These are phyloP conservation scores for Cathartes aura DNA, from an alignment of 2,113 vertebrate genomes.

Conservation along the genomic window DNA sequence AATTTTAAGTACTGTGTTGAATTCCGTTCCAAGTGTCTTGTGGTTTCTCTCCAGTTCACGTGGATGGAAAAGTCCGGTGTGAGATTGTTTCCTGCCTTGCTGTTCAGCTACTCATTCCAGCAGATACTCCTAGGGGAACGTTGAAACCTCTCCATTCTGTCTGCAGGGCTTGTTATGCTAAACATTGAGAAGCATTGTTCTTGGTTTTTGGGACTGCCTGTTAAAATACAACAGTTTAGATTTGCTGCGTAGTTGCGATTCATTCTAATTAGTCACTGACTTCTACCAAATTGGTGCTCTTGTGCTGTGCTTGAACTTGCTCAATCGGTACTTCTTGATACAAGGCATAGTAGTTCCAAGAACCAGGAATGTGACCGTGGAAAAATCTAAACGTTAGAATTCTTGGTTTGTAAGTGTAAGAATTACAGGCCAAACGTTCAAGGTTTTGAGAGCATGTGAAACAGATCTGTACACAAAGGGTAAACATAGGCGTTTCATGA, in stretches of 20 bases:
- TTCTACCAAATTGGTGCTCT: constrained; percentile 64
- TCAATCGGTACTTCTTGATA: constrained; percentile 46
- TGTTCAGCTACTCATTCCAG: constrained; percentile 72
- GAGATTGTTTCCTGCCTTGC: constrained; percentile 73
- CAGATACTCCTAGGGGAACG: constrained; percentile 65
- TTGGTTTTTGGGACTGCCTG: constrained; percentile 75
- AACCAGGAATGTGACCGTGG: constrained; percentile 71
- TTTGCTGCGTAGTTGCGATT: constrained; percentile 47
- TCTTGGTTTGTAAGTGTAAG: constrained; percentile 55
- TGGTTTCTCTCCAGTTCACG: constrained; percentile 72
- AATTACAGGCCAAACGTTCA: constrained; percentile 55
- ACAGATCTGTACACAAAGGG: constrained; percentile 62
- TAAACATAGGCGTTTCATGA: constrained; percentile 45
- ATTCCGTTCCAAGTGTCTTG: constrained; percentile 56
- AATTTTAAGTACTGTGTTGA: background rate
- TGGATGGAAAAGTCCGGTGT: constrained; percentile 62
- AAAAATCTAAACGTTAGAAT: constrained; percentile 43
- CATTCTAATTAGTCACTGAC: constrained; percentile 45
- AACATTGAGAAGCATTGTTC: constrained; percentile 56
- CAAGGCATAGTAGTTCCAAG: constrained; percentile 73
- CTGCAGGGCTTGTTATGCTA: constrained; percentile 68
- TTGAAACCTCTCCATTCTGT: constrained; percentile 70
- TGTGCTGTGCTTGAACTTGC: constrained; percentile 56
- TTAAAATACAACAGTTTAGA: constrained; percentile 6
- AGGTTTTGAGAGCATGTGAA: constrained; percentile 66